phyloP scores from a whole-genome alignment of 2,888 invertebrate species.

The Leptothorax acervorum region DNA sequence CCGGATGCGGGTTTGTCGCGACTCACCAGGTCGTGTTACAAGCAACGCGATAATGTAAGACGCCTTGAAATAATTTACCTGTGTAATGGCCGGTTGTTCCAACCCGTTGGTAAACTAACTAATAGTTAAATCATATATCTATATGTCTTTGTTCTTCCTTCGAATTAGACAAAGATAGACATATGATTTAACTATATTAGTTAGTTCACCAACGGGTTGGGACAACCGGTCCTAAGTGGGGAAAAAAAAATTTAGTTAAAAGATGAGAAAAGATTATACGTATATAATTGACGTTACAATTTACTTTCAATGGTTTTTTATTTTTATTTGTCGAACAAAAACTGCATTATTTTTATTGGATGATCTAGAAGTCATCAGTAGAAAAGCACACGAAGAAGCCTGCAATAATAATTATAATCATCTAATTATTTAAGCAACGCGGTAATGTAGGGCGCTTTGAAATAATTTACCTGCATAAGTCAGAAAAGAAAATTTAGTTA shows the following conservation, averaged over 20 bases:
- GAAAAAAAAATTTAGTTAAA: background rate
- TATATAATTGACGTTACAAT: background rate
- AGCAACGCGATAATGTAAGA: background rate
- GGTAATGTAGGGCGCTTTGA: too few relatives aligned
- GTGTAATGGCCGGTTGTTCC: too few relatives aligned
- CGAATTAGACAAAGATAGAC: too few relatives aligned
- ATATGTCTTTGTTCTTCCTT: too few relatives aligned
- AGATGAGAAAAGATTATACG: background rate
- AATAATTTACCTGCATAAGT: too few relatives aligned
- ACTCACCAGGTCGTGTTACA: background rate
- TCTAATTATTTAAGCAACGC: too few relatives aligned
- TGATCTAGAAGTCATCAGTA: background rate
- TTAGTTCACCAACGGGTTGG: too few relatives aligned
- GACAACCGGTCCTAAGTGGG: too few relatives aligned
- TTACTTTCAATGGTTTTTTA: background rate
- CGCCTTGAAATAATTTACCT: background rate
- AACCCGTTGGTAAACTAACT: too few relatives aligned
- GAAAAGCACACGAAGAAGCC: background rate
- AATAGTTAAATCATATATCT: too few relatives aligned
- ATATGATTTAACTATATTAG: too few relatives aligned
- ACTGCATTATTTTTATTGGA: background rate
- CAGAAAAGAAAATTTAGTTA: too few relatives aligned
- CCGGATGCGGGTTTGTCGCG: conserved; percentile 24
- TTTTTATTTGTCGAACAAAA: background rate
- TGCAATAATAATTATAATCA: background rate